A percentile compares a stretch with the other conserved stretches of the same genome.
Conservation (phyloP, 2,797 vertebrate genomes). For the Siniperca scherzeri region DNA sequence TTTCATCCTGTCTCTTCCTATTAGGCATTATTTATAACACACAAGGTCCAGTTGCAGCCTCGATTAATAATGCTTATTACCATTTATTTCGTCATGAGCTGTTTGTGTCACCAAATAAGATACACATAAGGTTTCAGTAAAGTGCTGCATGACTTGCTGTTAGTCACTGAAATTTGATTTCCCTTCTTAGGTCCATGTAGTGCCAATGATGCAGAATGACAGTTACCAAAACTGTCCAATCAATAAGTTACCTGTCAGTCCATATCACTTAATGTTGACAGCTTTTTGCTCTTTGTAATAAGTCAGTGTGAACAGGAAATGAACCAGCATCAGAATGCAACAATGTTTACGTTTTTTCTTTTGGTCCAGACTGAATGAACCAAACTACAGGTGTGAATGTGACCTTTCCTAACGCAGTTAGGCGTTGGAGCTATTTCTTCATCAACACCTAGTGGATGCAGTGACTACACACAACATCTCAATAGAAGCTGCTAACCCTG, state of each 20-base stretch:
- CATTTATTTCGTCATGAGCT: background rate
- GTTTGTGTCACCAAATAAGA: background rate
- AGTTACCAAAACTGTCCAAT: too few species aligned
- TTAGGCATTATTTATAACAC: background rate
- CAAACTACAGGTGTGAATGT: background rate
- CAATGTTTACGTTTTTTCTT: background rate
- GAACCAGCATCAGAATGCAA: background rate
- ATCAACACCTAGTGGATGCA: background rate
- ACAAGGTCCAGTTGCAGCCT: background rate
- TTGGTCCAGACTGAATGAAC: background rate
- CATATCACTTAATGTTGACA: background rate
- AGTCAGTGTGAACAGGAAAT: background rate
- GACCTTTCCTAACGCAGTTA: background rate
- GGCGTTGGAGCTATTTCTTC: background rate
- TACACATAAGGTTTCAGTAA: too few species aligned
- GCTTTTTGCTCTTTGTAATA: background rate
- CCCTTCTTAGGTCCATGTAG: background rate
- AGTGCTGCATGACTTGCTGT: too few species aligned
- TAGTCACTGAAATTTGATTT: background rate
- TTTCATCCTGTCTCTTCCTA: background rate
- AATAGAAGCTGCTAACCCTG: background rate
- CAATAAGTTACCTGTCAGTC: too few species aligned
- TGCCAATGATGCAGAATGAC: too few species aligned
- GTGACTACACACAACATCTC: background rate
- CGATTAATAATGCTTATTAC: background rate